phyloP scores from a whole-genome alignment of 2,888 invertebrate species.

The Acanthopleura granulata region DNA sequence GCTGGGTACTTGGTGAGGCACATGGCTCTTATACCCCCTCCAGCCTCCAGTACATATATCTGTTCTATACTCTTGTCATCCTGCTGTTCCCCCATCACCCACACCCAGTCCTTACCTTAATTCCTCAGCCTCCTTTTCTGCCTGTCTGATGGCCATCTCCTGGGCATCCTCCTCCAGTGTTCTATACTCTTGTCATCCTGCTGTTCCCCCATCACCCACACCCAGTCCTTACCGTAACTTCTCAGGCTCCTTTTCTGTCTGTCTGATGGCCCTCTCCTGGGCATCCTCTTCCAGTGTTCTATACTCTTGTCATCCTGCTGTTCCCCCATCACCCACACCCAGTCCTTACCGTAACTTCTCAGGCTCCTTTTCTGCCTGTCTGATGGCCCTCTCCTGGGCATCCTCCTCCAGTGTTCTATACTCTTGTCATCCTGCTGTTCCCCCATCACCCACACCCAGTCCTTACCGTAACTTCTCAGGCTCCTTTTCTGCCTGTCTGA shows the following conservation, averaged over 20 bases:
- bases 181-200: constrained; percentile 3
- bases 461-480: constrained; percentile 75
- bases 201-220: background rate
- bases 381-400: too few relatives aligned
- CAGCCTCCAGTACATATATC: constrained; percentile 73
- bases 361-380: constrained; percentile 77
- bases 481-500: constrained; percentile 78
- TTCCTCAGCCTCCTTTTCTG: too few relatives aligned
- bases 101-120: constrained; percentile 81
- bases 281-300: constrained; percentile 76
- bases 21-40: too few relatives aligned
- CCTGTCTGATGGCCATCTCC: too few relatives aligned
- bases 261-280: constrained; percentile 72
- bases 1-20: too few relatives aligned
- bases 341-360: constrained; percentile 80
- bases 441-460: background rate
- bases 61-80: constrained; percentile 78
- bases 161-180: too few relatives aligned
- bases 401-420: too few relatives aligned
- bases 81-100: constrained; percentile 89
- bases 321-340: constrained; percentile 90
- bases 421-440: constrained; percentile 4
- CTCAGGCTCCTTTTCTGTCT: constrained; percentile 76
- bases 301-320: constrained; percentile 78
- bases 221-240: constrained; percentile 71